Conservation (phyloP, 2,113 vertebrate species). For the Thymallus thymallus region DNA sequence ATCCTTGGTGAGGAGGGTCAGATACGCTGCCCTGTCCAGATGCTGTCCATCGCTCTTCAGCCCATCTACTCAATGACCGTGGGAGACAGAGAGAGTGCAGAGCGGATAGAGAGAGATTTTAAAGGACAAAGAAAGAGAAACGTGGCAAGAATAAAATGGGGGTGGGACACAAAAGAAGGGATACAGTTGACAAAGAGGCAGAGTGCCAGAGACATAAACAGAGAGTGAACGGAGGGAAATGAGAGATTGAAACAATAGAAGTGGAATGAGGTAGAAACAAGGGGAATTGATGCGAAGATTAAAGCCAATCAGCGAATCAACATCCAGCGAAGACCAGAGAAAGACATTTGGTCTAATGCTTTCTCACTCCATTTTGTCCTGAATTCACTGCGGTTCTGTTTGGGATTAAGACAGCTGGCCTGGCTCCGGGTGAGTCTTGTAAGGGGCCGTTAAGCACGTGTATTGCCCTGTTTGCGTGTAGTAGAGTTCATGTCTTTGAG, state of each 20-base stretch:
- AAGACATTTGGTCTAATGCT: neutral
- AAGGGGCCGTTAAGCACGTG: constrained; percentile 4
- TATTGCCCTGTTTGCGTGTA: neutral
- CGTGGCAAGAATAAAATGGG: neutral
- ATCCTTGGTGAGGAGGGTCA: too few relatives aligned
- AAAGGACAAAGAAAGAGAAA: neutral
- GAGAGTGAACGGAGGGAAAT: neutral
- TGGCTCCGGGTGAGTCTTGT: constrained; percentile 18
- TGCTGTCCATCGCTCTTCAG: too few relatives aligned
- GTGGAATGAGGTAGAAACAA: neutral
- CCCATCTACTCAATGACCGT: too few relatives aligned
- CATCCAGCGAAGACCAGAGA: neutral
- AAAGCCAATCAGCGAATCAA: neutral
- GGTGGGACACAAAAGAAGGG: neutral
- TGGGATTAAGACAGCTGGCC: constrained; percentile 20
- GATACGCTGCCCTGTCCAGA: too few relatives aligned
- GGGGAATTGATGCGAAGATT: neutral
- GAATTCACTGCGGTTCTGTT: neutral
- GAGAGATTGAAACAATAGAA: neutral
- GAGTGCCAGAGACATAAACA: neutral
- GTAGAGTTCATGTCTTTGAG: neutral
- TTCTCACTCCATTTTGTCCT: neutral
- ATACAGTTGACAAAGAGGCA: neutral
- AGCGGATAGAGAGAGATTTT: too few relatives aligned
- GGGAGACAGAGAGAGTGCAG: too few relatives aligned